Evolutionary conservation across 2,888 invertebrate genomes (phyloP).

Genomic region (Polydrusus cervinus): DNA sequence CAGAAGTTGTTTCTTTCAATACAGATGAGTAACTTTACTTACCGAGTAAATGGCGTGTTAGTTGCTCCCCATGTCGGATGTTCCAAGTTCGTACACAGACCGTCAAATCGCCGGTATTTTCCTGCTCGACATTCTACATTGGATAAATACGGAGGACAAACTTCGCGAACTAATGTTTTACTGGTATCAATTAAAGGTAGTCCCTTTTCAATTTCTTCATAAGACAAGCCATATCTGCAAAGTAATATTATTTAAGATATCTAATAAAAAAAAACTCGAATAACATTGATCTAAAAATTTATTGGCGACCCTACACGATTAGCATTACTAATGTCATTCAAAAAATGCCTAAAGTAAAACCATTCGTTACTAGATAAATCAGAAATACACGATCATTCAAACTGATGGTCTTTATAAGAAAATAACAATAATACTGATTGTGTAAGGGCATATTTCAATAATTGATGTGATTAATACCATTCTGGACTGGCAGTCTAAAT

Average conservation of each 20-base stretch:
- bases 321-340: too few relatives aligned
- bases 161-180: slow-evolving; percentile 87
- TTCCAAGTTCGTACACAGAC: slow-evolving; percentile 90
- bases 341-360: too few relatives aligned
- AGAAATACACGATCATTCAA: too few relatives aligned
- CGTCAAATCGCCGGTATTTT: slow-evolving; percentile 90
- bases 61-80: slow-evolving; percentile 94
- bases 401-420: too few relatives aligned
- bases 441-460: too few relatives aligned
- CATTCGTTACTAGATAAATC: too few relatives aligned
- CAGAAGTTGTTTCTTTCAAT: too few relatives aligned
- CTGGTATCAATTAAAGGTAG: slow-evolving; percentile 91
- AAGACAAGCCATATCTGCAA: slow-evolving; percentile 85
- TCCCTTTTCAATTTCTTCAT: slow-evolving; percentile 91
- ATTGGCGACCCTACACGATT: too few relatives aligned
- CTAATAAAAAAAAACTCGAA: not conserved
- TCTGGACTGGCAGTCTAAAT: too few relatives aligned
- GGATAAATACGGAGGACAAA: slow-evolving; percentile 90
- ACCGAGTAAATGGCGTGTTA: slow-evolving; percentile 89
- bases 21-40: not conserved
- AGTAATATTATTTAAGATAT: slow-evolving; percentile 16
- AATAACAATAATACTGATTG: too few relatives aligned
- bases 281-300: too few relatives aligned
- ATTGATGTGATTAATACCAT: too few relatives aligned
- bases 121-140: slow-evolving; percentile 92